These are phyloP conservation scores for Dicyrtoma fusca DNA, from an alignment of 2,888 invertebrate species.

Conservation along the genomic window DNA sequence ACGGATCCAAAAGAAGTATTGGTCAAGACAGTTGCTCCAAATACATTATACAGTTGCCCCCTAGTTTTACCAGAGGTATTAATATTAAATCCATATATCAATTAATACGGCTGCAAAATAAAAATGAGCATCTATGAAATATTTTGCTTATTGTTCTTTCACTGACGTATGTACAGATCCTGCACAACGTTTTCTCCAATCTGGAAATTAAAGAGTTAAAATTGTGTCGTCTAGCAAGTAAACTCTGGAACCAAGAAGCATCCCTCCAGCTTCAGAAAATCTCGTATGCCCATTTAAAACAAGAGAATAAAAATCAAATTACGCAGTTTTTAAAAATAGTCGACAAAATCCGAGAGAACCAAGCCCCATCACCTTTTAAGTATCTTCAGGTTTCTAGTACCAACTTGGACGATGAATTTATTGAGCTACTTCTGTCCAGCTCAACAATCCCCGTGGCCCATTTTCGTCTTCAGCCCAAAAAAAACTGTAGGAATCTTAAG, in stretches of 20 bases:
- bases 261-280: neutral
- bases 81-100: no score
- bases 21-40: no score
- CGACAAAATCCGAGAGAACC: neutral
- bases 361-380: neutral
- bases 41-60: no score
- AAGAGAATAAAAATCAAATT: neutral
- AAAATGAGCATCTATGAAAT: no score
- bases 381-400: neutral
- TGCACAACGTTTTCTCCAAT: neutral
- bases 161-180: no score
- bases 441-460: neutral
- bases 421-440: neutral
- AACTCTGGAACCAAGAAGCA: neutral
- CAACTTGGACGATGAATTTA: neutral
- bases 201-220: slow-evolving; percentile 8
- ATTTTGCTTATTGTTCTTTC: no score
- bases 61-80: no score
- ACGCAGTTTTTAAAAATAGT: neutral
- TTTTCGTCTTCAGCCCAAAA: neutral
- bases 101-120: no score
- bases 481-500: neutral
- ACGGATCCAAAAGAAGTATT: no score
- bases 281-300: neutral
- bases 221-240: neutral